These are phyloP conservation scores for Euglossa dilemma DNA, from an alignment of 1,140 invertebrate species.

Conservation along the genomic window DNA sequence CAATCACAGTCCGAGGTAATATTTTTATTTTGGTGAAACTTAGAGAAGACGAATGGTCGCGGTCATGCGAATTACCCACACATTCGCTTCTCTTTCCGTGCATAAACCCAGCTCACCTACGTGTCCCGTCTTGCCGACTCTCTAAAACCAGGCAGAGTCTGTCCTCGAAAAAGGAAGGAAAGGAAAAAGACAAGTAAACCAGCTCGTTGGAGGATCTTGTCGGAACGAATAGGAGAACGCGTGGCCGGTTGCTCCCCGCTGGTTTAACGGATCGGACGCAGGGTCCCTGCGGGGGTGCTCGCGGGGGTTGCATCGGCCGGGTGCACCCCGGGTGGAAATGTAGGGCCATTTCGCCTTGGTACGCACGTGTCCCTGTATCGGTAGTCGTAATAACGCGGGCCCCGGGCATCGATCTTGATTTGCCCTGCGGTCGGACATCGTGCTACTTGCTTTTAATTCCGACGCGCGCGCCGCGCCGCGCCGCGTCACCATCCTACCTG, in stretches of 20 bases:
- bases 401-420: conserved; percentile 34
- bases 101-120: no score
- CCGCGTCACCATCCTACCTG: not conserved
- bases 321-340: not conserved
- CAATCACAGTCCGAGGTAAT: no score
- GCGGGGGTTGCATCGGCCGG: conserved; percentile 40
- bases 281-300: conserved; percentile 13
- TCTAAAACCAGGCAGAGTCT: no score
- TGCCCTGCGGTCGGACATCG: not conserved
- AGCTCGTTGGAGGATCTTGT: not conserved
- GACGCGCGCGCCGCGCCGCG: no score
- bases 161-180: no score
- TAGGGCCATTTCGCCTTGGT: not conserved
- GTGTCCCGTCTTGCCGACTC: no score
- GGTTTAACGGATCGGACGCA: conserved; percentile 43
- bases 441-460: conserved; percentile 22
- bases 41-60: no score
- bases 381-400: conserved; percentile 22
- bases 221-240: conserved; percentile 1
- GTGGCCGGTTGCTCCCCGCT: conserved; percentile 15
- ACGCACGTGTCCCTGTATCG: conserved; percentile 4
- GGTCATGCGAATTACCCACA: no score
- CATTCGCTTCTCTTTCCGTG: no score
- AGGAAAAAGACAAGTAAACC: not conserved
- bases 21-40: no score